Base-by-base conservation (phyloP, 2,888 invertebrate species). In the Drosophila cognata region DNA sequence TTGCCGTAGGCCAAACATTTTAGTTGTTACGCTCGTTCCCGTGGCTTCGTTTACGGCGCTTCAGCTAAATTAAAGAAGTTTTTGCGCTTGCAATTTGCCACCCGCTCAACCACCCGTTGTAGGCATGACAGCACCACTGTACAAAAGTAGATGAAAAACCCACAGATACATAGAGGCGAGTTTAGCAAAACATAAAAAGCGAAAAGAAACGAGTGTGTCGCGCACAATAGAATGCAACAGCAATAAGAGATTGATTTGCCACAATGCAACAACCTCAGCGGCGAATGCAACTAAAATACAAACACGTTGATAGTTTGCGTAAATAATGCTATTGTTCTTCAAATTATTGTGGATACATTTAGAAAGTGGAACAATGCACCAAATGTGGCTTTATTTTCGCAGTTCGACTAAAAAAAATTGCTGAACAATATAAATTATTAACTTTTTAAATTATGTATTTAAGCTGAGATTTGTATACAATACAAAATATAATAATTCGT, bases 21-120 rank as follows among this genome's bases (percentile, higher is more conserved):
- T 75, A 67, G 72, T 72, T 77, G 77, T 73, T 72, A 62, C 77
- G 74, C 63, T 69, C 53, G 72, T 16, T 50, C 38, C 59, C 46
- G 53, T 53, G 71, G 62, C 72, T 72, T 69, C 58, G 81, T 73
- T 81, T 66, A 51, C 74, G 70, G 65, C 68, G 55, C 75, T 76
- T 73, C 72, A 80, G 79, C 69, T 78, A 88, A 88, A 91, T 88
- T 90, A 84, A 91, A 90, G 81, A 91, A 87, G 86, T 87, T 87
- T 87, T 77, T 83, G 57, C 74, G 74, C 61, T 74, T 71, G 78
- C 79, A 86, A 86, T 86, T 86, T 84, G 87, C 84, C 87, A 51
- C 28, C 48, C 67, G 61, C 74, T 57, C 64, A 56, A 21, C 58
- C 69, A 60, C 35, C n/a, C 52, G n/a, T 51, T 41, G 59, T 79